Evolutionary conservation across 1,140 invertebrate genomes (phyloP), one percentile per base, ranked within the genome.

Genomic region (Tyrophagus putrescentiae): DNA sequence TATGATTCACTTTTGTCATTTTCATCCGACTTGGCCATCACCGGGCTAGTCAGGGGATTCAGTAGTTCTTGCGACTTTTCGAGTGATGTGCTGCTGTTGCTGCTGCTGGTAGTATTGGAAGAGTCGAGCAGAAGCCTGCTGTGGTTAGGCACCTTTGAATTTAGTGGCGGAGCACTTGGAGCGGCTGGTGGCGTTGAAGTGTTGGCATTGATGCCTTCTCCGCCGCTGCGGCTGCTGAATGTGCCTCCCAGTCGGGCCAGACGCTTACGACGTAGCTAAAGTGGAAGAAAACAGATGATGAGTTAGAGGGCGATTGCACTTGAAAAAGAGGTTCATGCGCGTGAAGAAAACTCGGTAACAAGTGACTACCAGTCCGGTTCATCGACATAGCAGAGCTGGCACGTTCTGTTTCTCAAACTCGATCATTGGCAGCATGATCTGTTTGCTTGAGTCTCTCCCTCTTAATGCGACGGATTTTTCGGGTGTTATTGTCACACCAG

Each of bases 191-290:
- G 31, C 59, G 34, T 18, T 56, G 36, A 16, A 61, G 53, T 29
- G 63, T 32, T 32, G 61, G 21, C 25, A 59, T 39, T n/a, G 59
- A 28, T 34, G 31, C 53, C 9, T 41, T 23, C 29, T 62, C 44
- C 39, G 54, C 36, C 36, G 61, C 60, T 42, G 65, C 61, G 18
- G 63, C 42, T 53, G 66, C 54, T 54, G 60, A 57, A 42, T 60
- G 61, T 34, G 66, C 33, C 64, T 62, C 63, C 79, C 64, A 84
- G 70, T 34, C 81, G 76, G 5, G 81, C 82, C 64, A 84, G 71
- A 44, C 83, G 75, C 65, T 81, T 73, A 54, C 77, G 75, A 42
- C 83, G 76, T 66, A 84, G 83, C 83, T 84, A 67, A n/a, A n/a
- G n/a, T 28, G 72, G 67, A 67, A 66, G 54, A 63, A 64, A 65